These are phyloP conservation scores for Beaufortia kweichowensis DNA, from an alignment of 2,113 vertebrate genomes.

Conservation along the genomic window DNA sequence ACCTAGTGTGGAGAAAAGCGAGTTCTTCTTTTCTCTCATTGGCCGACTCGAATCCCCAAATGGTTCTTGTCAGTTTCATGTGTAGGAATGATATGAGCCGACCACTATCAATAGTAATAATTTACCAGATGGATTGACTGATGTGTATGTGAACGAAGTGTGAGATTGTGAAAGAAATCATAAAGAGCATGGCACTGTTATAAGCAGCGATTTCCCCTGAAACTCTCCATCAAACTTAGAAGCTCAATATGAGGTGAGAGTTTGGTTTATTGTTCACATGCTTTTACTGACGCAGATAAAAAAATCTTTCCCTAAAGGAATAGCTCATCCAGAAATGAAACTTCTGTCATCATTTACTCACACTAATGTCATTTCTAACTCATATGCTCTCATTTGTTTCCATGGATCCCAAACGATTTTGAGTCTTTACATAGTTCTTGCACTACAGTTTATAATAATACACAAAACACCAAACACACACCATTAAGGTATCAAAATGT, in stretches of 20 bases:
- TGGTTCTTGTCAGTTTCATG: conserved; percentile 8
- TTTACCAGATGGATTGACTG: conserved; percentile 14
- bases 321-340: neutral
- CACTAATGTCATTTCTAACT: too few species aligned
- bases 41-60: neutral
- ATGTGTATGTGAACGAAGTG: neutral
- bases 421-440: too few species aligned
- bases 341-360: neutral
- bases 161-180: conserved; percentile 15
- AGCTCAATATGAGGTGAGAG: conserved; percentile 4
- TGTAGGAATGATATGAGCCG: neutral
- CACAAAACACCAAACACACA: too few species aligned
- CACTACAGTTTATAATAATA: too few species aligned
- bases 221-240: conserved; percentile 19
- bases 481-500: too few species aligned
- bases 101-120: conserved; percentile 18
- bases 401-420: too few species aligned
- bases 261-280: conserved; percentile 3
- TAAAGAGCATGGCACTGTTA: conserved; percentile 1
- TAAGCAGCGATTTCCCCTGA: neutral
- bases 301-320: neutral
- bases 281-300: conserved; percentile 18
- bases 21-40: conserved; percentile 2
- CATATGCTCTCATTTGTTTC: too few species aligned
- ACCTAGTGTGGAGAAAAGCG: neutral